Percentiles rank a stretch among this genome's conserved stretches.
These are phyloP conservation scores for Drymonia ruficornis DNA, from an alignment of 2,888 invertebrate species.

Conservation along the genomic window DNA sequence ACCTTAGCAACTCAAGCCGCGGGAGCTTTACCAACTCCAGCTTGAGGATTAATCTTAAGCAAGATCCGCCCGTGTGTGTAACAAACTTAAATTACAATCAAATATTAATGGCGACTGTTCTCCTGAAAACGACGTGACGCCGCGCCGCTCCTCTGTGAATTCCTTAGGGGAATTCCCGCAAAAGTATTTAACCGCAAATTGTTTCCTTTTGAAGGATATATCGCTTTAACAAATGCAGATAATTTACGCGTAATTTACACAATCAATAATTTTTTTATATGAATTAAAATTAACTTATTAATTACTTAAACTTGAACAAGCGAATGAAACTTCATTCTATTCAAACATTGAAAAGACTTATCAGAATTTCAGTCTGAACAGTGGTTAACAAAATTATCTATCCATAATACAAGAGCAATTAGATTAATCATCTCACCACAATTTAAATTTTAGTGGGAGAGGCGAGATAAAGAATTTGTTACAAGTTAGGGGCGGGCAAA, in stretches of 20 bases:
- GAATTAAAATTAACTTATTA: too few relatives aligned
- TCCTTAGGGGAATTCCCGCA: too few relatives aligned
- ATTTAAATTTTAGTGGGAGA: constrained; percentile 69
- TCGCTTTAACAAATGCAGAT: background rate
- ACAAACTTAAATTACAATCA: constrained; percentile 65
- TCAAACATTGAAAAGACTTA: too few relatives aligned
- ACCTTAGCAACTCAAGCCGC: constrained; percentile 64
- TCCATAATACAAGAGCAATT: constrained; percentile 21
- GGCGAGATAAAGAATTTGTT: constrained; percentile 76
- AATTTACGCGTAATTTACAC: too few relatives aligned
- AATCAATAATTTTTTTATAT: too few relatives aligned
- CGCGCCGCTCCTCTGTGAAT: constrained; percentile 27
- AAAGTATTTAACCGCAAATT: constrained; percentile 24
- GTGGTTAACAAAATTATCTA: background rate
- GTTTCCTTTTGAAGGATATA: constrained; percentile 11
- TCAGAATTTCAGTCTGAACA: too few relatives aligned
- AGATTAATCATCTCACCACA: constrained; percentile 41
- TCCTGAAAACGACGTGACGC: constrained; percentile 24
- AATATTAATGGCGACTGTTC: constrained; percentile 55
- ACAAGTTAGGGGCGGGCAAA: constrained; percentile 64
- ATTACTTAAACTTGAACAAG: too few relatives aligned
- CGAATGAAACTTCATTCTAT: too few relatives aligned
- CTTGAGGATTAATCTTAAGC: constrained; percentile 64
- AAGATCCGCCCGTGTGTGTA: constrained; percentile 55
- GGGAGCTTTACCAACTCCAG: constrained; percentile 62